Base-by-base conservation (phyloP, 2,888 invertebrate species). In the Euproctis similis region DNA sequence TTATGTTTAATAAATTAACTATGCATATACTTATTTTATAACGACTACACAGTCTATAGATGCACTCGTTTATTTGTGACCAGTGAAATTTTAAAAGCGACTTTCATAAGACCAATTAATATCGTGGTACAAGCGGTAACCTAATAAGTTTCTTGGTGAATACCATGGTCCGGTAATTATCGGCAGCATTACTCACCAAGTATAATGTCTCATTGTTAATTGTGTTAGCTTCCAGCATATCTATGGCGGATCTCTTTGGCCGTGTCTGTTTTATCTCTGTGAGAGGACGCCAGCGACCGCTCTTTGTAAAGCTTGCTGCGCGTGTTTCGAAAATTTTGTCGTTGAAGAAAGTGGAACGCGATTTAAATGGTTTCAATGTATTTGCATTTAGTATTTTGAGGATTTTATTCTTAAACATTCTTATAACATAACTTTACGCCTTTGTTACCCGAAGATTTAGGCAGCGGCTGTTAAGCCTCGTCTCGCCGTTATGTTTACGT, bases 161-260 rank as follows among this genome's bases (percentile, higher is more conserved):
- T 76, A 69, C 68, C 50, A 55, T 42, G 42, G 50, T 32, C 44
- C 44, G 55, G 77, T 82, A 84, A 84, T 84, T 84, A 81, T 78
- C 78, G 74, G 71, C 65, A 60, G 60, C 61, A 66, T 65, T 65
- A 65, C 65, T 64, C 59, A 36, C n/a, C 58, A 66, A 74, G 72
- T 78, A 82, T 84, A 84, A 84, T 82, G 82, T 82, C 76, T 71
- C 82, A 82, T 84, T 84, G 82, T 84, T 84, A 82, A 84, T 84
- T 84, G n/a, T n/a, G 82, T 84, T 81, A 65, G 65, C 47, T 45
- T 39, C n/a, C 46, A 33, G 58, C 55, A 58, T 80, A 82, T 82
- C 82, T 57, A 48, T 40, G 64, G 63, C 82, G 82, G 82, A 84
- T 84, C 82, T 84, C 82, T 84, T 78, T 78, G 74, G 51, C 41